Evolutionary conservation across 2,797 vertebrate species (phyloP), one percentile per base, ranked within the genome.

Genomic region (Microtus obscurus): DNA sequence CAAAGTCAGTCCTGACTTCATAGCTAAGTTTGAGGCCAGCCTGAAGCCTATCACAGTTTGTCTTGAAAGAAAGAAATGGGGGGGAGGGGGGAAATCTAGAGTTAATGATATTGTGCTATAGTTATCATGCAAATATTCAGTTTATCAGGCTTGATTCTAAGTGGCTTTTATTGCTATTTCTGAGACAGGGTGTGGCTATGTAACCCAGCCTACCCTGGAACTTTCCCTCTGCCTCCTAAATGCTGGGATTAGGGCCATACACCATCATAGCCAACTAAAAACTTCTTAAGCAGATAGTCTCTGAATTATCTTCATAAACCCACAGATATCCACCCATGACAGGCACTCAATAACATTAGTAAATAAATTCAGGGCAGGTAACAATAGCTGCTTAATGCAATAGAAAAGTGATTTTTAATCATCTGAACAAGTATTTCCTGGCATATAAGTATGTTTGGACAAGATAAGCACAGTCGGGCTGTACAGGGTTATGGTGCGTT

Each of bases 281-380:
- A 19, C 69, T 86, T 91, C 43, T 77, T 90, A 73, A 91, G 48
- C 4, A 43, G 65, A 87, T 17, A 61, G 56, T 77, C 77, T 95
- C 91, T 86, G 14, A 88, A 71, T 87, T 76, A 82, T 37, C 91
- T 89, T 89, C 73, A 93, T 87, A 95, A 93, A 56, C 27, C 48
- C n/a, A 59, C 5, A 65, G 69, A 56, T 74, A 59, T 25, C 87
- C 73, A 63, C 37, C 76, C 29, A 61, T 23, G 63, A 69, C 19
- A 89, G 74, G 23, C 21, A 69, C 48, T 96, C 34, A 31, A 40
- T 79, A 74, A 91, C 61, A 81, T 5, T 74, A 89, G 86, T 86
- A 51, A 90, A 53, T 79, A 71, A 91, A 91, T 90, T 87, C 76
- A 63, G 31, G 43, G 23, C 48, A 91, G 95, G 65, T 89, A 43